Conservation (phyloP, 64 coral and sea anemone species). For the Astreopora myriophthalma region DNA sequence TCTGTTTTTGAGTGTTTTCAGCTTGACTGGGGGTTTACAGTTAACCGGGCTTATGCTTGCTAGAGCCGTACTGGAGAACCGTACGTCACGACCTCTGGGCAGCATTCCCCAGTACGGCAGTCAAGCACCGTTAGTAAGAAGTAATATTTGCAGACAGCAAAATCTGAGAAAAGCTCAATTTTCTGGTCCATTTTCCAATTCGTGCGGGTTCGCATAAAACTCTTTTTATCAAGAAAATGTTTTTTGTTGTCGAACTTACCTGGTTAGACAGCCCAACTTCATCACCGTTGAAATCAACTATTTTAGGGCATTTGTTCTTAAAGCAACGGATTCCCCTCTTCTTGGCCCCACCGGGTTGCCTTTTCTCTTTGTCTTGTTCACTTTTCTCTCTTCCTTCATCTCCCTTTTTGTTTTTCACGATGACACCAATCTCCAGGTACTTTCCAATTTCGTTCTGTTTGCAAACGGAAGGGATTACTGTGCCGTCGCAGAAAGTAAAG, state of each 20-base stretch:
- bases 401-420: not conserved
- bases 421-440: not conserved
- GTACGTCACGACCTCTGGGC: too few species aligned
- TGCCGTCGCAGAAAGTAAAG: slow-evolving; percentile 3
- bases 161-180: too few species aligned
- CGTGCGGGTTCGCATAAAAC: too few species aligned
- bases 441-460: not conserved
- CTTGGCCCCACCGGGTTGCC: not conserved
- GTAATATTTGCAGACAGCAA: too few species aligned
- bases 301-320: not conserved
- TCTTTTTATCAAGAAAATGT: too few species aligned
- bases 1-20: too few species aligned
- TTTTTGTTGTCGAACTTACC: not conserved
- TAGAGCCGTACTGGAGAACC: too few species aligned
- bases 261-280: not conserved
- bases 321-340: not conserved
- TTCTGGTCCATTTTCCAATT: too few species aligned
- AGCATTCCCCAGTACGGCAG: too few species aligned
- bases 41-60: too few species aligned
- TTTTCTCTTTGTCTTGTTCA: not conserved
- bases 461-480: not conserved
- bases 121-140: too few species aligned
- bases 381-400: not conserved
- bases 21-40: too few species aligned
- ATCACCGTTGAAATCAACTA: not conserved